Base-by-base conservation (phyloP, 2,888 invertebrate species). In the Eupithecia subumbrata region DNA sequence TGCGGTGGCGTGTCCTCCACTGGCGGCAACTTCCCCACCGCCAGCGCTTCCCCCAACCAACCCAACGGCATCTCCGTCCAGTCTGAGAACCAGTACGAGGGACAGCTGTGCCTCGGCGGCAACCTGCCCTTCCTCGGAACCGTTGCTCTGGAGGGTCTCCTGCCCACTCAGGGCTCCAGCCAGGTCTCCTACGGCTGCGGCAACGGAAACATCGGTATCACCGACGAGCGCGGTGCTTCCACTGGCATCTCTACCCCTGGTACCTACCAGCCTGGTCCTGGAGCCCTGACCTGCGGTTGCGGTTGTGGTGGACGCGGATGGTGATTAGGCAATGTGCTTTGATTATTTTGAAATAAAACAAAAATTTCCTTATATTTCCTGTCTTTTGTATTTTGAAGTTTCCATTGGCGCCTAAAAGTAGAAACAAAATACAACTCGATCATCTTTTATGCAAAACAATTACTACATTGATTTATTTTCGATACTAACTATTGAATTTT, bases 41-140 rank as follows among this genome's bases (percentile, higher is more conserved):
- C 70, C 63, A 79, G 75, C 72, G 71, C 43, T 34, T 81, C 81
- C 16, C 73, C 78, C 2, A 8, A 76, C 9, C 64, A 76, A 5
- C 80, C 80, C 14, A 70, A 69, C 1, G 80, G 80, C 14, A 48
- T 81, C 11, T 69, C 72, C 12, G 72, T 81, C 14, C 18, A 73
- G 12, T 81, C 81, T 18, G 81, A 81, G 68, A 81, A 81, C 71
- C 37, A 73, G 2, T 77, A 76, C 60, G 80, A 81, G 71, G 81
- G 80, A 12, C 45, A 73, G 12, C 30, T 80, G 11, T n/a, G 69
- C 5, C 78, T 78, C 0, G 76, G 72, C 22, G 79, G 81, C 18
- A 75, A 73, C 18, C 66, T 81, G 22, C 80, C 80, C 1, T 81
- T 81, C 76, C 45, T 80, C 2, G 76, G 80, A 30, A 75, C 78